A percentile compares a stretch with the other conserved stretches of the same genome.
phyloP scores from a whole-genome alignment of 2,113 vertebrate species.

The Regulus satrapa region DNA sequence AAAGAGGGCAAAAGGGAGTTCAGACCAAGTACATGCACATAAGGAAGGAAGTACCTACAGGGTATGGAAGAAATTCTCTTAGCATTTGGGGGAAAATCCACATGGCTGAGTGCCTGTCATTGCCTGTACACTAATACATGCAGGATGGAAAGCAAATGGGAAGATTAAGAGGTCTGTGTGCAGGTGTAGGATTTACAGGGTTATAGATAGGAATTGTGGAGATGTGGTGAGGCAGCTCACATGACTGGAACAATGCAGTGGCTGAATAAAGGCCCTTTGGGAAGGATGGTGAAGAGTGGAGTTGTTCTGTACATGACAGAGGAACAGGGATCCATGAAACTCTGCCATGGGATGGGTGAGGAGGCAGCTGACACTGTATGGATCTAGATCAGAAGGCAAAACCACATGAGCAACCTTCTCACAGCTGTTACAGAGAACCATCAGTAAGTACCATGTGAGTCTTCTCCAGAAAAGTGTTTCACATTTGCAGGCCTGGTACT shows the following conservation, averaged over 20 bases:
- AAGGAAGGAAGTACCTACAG: not conserved
- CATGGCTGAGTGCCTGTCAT: not conserved
- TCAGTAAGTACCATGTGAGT: not conserved
- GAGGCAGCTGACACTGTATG: not conserved
- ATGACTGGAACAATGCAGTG: not conserved
- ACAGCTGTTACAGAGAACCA: not conserved
- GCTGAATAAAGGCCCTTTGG: not conserved
- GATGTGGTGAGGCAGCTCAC: not conserved
- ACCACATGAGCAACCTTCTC: not conserved
- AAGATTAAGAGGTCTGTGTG: not conserved
- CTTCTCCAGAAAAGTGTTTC: not conserved
- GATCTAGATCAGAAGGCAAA: not conserved
- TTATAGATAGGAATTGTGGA: not conserved
- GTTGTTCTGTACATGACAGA: not conserved
- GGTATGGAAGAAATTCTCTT: not conserved
- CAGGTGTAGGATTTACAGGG: not conserved
- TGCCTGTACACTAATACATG: not conserved
- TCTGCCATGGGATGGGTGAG: not conserved
- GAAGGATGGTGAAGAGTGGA: not conserved
- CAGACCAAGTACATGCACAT: not conserved
- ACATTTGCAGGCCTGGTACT: not conserved
- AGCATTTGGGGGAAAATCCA: not conserved
- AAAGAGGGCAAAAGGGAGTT: not conserved
- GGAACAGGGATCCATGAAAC: not conserved
- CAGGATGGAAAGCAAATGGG: not conserved